Evolutionary conservation across 2,888 invertebrate genomes (phyloP).

Genomic region (Neelides folsomi): DNA sequence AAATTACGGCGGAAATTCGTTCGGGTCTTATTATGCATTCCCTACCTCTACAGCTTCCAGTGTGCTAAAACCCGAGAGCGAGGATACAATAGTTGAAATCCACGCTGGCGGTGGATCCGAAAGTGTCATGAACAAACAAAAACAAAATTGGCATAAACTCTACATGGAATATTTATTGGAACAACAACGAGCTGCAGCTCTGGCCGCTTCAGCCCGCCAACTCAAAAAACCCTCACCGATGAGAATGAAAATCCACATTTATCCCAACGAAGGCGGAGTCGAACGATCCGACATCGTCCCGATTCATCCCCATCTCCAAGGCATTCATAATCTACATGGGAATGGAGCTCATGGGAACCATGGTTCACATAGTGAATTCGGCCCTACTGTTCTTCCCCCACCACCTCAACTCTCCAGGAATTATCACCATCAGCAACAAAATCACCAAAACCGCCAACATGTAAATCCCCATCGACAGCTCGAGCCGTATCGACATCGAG

Average conservation of each 20-base stretch:
- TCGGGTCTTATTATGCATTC: conserved; percentile 3
- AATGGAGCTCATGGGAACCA: neutral
- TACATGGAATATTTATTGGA: conserved; percentile 31
- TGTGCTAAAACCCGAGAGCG: conserved; percentile 8
- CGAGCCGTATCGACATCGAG: too few species aligned
- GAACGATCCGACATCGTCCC: neutral
- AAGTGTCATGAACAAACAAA: conserved; percentile 1
- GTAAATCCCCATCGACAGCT: conserved; percentile 1
- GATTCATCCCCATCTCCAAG: neutral
- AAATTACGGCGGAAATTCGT: neutral
- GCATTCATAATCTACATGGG: neutral
- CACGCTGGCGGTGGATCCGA: conserved; percentile 19
- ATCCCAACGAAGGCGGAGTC: conserved; percentile 26
- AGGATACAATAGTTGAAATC: conserved; percentile 30
- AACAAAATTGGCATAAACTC: conserved; percentile 22
- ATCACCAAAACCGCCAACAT: neutral
- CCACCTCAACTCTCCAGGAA: neutral
- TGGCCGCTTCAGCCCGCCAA: conserved; percentile 1
- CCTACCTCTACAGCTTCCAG: neutral
- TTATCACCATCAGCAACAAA: neutral
- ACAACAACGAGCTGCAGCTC: conserved; percentile 25
- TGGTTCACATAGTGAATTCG: neutral
- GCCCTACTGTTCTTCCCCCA: neutral
- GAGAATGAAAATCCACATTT: conserved; percentile 34
- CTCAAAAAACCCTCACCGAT: conserved; percentile 17